Percentiles rank a stretch among this genome's conserved stretches.
Conservation (phyloP, 2,888 invertebrate species). For the Apamea monoglypha region DNA sequence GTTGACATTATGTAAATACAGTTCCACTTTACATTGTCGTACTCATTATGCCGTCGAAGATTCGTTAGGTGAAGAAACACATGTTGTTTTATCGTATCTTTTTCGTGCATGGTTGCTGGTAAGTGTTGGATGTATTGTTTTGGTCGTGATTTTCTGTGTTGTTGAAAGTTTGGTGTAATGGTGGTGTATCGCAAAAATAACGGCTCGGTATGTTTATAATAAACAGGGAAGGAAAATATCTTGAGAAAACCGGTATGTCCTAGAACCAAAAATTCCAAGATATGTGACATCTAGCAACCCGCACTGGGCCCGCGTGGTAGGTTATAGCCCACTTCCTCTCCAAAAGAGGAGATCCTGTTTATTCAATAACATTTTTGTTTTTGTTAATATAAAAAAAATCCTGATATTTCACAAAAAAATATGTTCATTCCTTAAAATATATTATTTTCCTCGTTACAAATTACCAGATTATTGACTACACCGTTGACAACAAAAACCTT, state of each 20-base stretch:
- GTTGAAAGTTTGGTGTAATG: no score
- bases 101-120: conserved; percentile 69
- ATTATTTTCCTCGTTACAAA: neutral
- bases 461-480: neutral
- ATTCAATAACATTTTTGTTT: neutral
- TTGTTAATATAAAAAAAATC: no score
- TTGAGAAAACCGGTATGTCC: no score
- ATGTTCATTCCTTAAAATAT: neutral
- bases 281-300: no score
- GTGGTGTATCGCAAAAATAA: neutral
- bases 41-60: conserved; percentile 89
- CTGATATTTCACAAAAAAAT: neutral
- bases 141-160: neutral
- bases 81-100: conserved; percentile 88
- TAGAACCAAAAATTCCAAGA: no score
- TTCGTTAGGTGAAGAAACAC: conserved; percentile 91
- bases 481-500: neutral
- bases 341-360: no score
- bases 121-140: conserved; percentile 68
- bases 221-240: no score
- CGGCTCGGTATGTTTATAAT: neutral
- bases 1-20: conserved; percentile 90
- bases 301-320: no score
- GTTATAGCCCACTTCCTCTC: no score
- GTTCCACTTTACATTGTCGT: conserved; percentile 89